Base-by-base conservation (phyloP, 2,797 vertebrate genomes). In the Danio choprae region DNA sequence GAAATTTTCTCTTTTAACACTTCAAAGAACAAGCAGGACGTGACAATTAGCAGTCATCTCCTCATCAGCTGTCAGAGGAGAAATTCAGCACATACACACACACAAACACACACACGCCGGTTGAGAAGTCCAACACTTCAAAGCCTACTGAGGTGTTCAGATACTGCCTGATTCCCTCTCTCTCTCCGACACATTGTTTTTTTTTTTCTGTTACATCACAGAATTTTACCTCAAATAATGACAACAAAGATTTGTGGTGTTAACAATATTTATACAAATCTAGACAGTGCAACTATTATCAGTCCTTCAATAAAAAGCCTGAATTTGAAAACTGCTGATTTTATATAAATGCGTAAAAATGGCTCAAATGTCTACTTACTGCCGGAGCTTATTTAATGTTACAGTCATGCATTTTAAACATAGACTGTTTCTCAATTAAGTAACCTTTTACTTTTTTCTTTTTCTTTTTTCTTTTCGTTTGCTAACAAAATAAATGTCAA, bases 11-110 rank as follows among this genome's bases (percentile, higher is more conserved):
- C 62, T 86, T 88, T 86, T 84, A 81, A 84, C 80, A 85, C 83
- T 80, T 86, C 81, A 84, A 80, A 87, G 75, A 84, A 84, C 72
- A 87, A 81, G 76, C 83, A 72, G 81, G 53, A 84, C 75, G 79
- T 87, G 83, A 87, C 75, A 86, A 88, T 85, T 87, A 88, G 84
- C 79, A 86, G 75, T 83, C 77, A 84, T 79, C 80, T 85, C 79
- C 79, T 83, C 80, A 78, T 86, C 84, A 86, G 77, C 83, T 86
- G 84, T 86, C 83, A 85, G 77, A 78, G 67, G 67, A 51, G 71
- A 83, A 80, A 81, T 83, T 83, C 82, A 64, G 55, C 76, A 43
- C 69, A 73, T 44, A 46, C 7, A n/a, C n/a, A 29, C 29, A 29
- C 29, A n/a, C n/a, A n/a, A n/a, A n/a, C 78, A 78, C 74, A 74